Conservation (phyloP, 92 coral and sea anemone species). For the Scolanthus callimorphus region DNA sequence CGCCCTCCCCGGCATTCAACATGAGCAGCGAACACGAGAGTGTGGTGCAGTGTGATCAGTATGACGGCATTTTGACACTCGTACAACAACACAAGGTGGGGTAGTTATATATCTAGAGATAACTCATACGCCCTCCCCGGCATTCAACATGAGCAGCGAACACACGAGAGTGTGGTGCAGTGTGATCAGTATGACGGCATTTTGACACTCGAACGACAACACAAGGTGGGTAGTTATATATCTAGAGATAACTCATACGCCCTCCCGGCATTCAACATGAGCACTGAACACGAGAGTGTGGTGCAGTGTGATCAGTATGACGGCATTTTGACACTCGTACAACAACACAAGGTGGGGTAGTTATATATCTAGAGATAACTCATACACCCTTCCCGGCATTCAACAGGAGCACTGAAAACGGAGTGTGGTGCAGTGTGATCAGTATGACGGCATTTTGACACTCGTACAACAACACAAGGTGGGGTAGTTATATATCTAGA, state of each 20-base stretch:
- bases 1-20: no score
- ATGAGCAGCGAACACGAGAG: no score
- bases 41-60: conserved; percentile 77
- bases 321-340: conserved; percentile 81
- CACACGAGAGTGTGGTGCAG: conserved; percentile 53
- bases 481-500: no score
- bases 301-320: conserved; percentile 81
- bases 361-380: no score
- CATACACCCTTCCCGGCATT: not conserved
- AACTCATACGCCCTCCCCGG: not conserved
- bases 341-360: conserved; percentile 96
- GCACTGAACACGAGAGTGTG: conserved; percentile 48
- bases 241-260: no score
- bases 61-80: conserved; percentile 78
- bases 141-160: no score
- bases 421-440: conserved; percentile 72
- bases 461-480: conserved; percentile 93
- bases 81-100: conserved; percentile 95
- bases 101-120: no score
- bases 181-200: conserved; percentile 90
- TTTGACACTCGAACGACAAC: conserved; percentile 81
- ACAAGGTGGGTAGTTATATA: no score
- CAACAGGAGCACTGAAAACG: no score
- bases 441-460: conserved; percentile 79
- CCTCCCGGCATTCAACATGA: no score